Base-by-base conservation (phyloP, 1,140 invertebrate species). In the Sminthurinus signatus region DNA sequence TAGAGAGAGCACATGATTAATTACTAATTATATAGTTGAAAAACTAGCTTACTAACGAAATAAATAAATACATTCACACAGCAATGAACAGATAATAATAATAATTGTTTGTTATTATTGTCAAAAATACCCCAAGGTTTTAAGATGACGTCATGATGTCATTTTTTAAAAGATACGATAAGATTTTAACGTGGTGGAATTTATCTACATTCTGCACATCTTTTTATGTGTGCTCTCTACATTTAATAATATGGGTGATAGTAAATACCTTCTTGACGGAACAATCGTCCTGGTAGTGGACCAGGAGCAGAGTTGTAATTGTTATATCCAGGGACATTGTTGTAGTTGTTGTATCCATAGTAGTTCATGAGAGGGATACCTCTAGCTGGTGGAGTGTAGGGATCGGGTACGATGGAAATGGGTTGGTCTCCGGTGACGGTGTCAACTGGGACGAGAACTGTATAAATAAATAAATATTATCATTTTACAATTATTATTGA, bases 331-430 rank as follows among this genome's bases (percentile, higher is more conserved):
- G 19, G 14, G 42, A 28, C 17, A 56, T 25, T n/a, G 15, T 10
- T 55, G 36, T 12, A n/a, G 10, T 36, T 56, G 25, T 56, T 39
- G 31, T 56, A 56, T n/a, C 21, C 42, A 17, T 29, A 43, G 46
- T 54, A 43, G 28, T 50, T 48, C 8, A 64, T n/a, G n/a, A n/a
- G 39, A 42, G 62, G 62, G 46, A 68, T 42, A 25, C 67, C 67
- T n/a, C 59, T 56, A 23, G 62, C 31, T 32, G 62, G 62, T 52
- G 62, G 67, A 36, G 52, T 62, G 39, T 65, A 69, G 19, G 67
- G 67, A 62, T 69, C 67, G 39, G 64, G 64, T 28, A 72, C 70
- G 44, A 72, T 67, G n/a, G 70, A 64, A 31, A 72, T 69, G 29
- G 67, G 67, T 50, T 67, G 64, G 60, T 65, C 62, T 59, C 70